Percentiles rank a stretch among this genome's conserved stretches.
Evolutionary conservation across 2,888 invertebrate species (phyloP).

Genomic region (Cerastoderma edule): DNA sequence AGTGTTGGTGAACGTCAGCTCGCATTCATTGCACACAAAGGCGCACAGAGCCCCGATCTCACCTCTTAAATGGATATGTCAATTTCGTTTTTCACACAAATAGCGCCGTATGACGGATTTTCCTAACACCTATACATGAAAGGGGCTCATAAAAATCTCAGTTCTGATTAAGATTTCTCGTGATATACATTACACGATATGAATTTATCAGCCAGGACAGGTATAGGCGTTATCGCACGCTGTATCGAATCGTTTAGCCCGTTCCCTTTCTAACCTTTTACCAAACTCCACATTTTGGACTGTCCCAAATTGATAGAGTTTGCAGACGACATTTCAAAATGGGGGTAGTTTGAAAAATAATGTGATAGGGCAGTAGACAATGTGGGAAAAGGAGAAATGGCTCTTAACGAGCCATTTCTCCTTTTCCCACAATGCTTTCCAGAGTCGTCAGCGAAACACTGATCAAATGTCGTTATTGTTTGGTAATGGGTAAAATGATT

Average conservation of each 20-base stretch:
- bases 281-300: too few species aligned
- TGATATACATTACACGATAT: constrained; percentile 13
- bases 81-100: constrained; percentile 33
- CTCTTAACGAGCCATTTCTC: too few species aligned
- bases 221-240: background rate
- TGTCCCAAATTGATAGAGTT: too few species aligned
- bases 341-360: too few species aligned
- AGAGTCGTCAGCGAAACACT: too few species aligned
- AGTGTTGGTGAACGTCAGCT: constrained; percentile 29
- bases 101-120: constrained; percentile 41
- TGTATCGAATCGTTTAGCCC: constrained; percentile 14
- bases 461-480: too few species aligned
- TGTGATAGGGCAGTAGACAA: too few species aligned
- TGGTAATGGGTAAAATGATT: too few species aligned
- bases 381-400: too few species aligned
- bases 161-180: constrained; percentile 31
- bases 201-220: constrained; percentile 8
- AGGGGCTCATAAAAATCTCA: constrained; percentile 43
- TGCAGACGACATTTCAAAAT: too few species aligned
- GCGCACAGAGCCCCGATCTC: constrained; percentile 3
- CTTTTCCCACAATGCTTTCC: too few species aligned
- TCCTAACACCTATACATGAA: constrained; percentile 45
- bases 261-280: too few species aligned
- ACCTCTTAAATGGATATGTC: constrained; percentile 57
- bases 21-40: background rate